Evolutionary conservation across 2,113 vertebrate species (phyloP).

Genomic region (Deroptyus accipitrinus): DNA sequence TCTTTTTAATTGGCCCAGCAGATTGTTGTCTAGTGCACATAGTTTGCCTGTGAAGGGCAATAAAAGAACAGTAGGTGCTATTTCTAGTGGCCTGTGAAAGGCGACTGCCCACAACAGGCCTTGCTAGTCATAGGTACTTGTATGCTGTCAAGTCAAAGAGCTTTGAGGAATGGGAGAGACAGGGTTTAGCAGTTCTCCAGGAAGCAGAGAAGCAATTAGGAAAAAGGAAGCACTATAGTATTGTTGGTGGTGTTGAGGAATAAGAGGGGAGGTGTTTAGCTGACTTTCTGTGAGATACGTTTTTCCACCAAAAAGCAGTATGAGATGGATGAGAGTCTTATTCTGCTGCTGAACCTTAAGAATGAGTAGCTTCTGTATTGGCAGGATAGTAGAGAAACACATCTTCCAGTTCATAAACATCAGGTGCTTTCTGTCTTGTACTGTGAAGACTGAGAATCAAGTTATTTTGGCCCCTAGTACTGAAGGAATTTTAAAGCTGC

Average conservation of each 20-base stretch:
- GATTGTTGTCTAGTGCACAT: neutral
- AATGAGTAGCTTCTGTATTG: slow-evolving; percentile 2
- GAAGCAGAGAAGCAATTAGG: neutral
- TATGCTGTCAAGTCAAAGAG: neutral
- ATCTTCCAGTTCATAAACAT: neutral
- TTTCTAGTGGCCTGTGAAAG: neutral
- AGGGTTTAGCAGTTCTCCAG: neutral
- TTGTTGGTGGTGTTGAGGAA: neutral
- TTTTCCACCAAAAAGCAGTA: neutral
- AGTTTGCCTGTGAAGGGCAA: neutral
- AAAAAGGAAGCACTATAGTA: neutral
- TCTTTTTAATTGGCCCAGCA: neutral
- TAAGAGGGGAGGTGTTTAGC: neutral
- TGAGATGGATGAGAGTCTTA: neutral
- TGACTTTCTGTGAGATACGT: neutral
- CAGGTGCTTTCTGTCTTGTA: slow-evolving; percentile 9
- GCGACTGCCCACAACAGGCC: neutral
- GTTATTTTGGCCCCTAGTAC: neutral
- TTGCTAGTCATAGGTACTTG: neutral
- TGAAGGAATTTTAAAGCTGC: neutral
- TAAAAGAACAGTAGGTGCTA: neutral
- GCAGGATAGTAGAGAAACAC: neutral
- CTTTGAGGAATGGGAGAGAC: neutral
- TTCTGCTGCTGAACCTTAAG: neutral
- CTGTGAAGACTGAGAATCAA: neutral